phyloP scores from a whole-genome alignment of 2,888 invertebrate species.

The Spodoptera picta region DNA sequence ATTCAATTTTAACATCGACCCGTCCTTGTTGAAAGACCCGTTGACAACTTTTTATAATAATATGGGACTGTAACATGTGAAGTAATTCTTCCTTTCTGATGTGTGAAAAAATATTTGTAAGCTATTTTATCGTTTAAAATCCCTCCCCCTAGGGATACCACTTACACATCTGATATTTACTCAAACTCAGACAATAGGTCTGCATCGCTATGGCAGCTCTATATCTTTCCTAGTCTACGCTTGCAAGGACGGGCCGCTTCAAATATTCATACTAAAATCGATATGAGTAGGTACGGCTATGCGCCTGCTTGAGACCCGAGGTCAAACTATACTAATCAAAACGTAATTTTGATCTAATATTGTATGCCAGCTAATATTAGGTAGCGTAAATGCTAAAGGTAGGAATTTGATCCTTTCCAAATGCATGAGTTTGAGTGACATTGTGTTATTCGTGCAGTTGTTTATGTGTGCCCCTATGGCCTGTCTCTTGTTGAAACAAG shows the following conservation, averaged over 20 bases:
- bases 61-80: too few relatives aligned
- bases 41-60: too few relatives aligned
- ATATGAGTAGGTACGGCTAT: conserved; percentile 76
- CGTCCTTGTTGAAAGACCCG: too few relatives aligned
- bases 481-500: too few relatives aligned
- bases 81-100: too few relatives aligned
- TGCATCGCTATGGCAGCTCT: conserved; percentile 30
- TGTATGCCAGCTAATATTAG: conserved; percentile 68
- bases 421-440: conserved; percentile 40
- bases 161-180: neutral
- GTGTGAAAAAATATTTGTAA: too few relatives aligned
- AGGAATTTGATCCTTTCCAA: conserved; percentile 43
- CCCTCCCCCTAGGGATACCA: neutral
- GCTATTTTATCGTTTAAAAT: conserved; percentile 1
- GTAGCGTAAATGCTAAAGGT: conserved; percentile 48
- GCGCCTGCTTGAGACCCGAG: conserved; percentile 74
- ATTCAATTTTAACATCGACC: too few relatives aligned
- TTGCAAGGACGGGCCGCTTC: conserved; percentile 81
- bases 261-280: conserved; percentile 87
- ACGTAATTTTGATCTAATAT: conserved; percentile 80
- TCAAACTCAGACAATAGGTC: conserved; percentile 25
- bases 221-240: conserved; percentile 63
- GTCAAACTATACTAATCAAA: conserved; percentile 81
- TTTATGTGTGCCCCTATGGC: neutral
- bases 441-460: conserved; percentile 2